Evolutionary conservation across 2,797 vertebrate species (phyloP).

Genomic region (Apogon talboti): DNA sequence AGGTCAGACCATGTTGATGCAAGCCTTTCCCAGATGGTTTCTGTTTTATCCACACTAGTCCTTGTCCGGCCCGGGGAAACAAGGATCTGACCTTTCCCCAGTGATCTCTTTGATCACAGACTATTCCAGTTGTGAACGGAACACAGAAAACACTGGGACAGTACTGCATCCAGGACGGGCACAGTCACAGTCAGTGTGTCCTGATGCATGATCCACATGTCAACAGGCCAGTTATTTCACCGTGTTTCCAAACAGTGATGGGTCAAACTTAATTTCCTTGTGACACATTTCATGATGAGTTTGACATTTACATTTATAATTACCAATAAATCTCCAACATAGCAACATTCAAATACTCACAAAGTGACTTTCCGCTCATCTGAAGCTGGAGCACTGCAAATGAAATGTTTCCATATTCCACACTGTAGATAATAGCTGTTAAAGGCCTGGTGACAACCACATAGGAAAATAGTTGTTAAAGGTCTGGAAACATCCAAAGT

Average conservation of each 20-base stretch:
- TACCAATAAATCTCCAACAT: background rate
- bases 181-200: constrained; percentile 11
- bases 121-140: constrained; percentile 46
- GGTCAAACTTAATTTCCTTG: background rate
- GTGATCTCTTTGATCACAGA: constrained; percentile 47
- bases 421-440: constrained; percentile 26
- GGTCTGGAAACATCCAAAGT: constrained; percentile 36
- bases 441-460: constrained; percentile 36
- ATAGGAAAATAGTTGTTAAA: constrained; percentile 37
- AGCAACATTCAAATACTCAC: background rate
- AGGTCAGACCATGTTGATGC: constrained; percentile 36
- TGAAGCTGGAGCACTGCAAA: background rate
- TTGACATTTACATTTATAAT: background rate
- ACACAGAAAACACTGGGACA: constrained; percentile 32
- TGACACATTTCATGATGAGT: background rate
- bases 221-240: background rate
- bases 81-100: constrained; percentile 50
- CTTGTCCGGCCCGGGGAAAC: constrained; percentile 39
- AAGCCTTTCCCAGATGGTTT: constrained; percentile 57
- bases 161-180: constrained; percentile 11
- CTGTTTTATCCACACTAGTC: constrained; percentile 39
- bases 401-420: constrained; percentile 26
- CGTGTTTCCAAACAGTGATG: background rate
- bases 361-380: constrained; percentile 9
- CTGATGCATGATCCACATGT: constrained; percentile 26